Percentiles rank a stretch among this genome's conserved stretches.
These are phyloP conservation scores for Betta splendens DNA, from an alignment of 2,797 vertebrate species.

Conservation along the genomic window DNA sequence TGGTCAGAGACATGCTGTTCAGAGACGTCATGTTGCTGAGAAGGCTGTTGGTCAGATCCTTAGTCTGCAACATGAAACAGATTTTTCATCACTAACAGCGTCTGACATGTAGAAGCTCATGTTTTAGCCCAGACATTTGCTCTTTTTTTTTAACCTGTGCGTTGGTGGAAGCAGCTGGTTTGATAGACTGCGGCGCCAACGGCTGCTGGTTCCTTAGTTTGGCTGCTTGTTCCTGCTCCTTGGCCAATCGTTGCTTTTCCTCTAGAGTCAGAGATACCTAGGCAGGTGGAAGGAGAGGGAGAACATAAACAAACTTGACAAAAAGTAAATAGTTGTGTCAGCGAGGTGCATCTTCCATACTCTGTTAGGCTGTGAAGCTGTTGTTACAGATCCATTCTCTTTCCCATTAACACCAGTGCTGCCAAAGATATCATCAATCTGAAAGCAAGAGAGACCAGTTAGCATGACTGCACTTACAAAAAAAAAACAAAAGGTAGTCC, in stretches of 20 bases:
- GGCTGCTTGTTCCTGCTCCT: conserved; percentile 96
- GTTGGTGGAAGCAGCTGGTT: conserved; percentile 74
- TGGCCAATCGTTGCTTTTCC: conserved; percentile 96
- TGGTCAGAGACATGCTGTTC: conserved; percentile 82
- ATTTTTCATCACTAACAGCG: background rate
- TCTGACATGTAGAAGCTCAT: background rate
- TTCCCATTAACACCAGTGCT: conserved; percentile 84
- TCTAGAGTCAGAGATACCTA: conserved; percentile 95
- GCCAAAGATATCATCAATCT: conserved; percentile 92
- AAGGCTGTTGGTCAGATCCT: conserved; percentile 94
- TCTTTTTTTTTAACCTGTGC: conserved; percentile 82
- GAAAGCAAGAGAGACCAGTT: conserved; percentile 16
- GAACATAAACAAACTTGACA: conserved; percentile 10
- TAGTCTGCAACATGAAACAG: conserved; percentile 80
- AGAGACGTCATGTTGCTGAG: conserved; percentile 92
- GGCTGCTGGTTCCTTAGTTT: conserved; percentile 95
- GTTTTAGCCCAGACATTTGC: background rate
- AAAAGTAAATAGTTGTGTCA: background rate
- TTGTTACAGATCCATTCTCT: conserved; percentile 84
- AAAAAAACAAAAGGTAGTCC: background rate
- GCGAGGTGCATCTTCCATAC: conserved; percentile 71
- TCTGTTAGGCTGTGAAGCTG: conserved; percentile 83
- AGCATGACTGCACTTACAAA: background rate
- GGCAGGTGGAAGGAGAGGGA: background rate
- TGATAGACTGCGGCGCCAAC: conserved; percentile 86